These are phyloP conservation scores for Smittia sp. DNA, from an alignment of 2,888 invertebrate species.

Conservation along the genomic window DNA sequence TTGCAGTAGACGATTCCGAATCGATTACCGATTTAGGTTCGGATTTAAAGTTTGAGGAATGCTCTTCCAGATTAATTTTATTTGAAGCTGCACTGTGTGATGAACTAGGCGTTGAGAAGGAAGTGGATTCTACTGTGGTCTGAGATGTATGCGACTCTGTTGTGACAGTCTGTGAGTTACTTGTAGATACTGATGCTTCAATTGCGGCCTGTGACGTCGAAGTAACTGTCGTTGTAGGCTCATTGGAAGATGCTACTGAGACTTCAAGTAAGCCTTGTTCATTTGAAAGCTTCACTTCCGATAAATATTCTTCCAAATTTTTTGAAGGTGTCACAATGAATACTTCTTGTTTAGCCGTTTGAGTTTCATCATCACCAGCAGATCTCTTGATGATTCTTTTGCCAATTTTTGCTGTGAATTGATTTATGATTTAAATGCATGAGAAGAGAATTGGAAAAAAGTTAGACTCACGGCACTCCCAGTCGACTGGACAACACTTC, in stretches of 20 bases:
- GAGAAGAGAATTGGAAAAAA: not conserved
- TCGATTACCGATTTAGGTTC: no score
- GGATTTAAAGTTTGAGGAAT: no score
- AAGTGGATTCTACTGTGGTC: no score
- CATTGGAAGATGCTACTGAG: not conserved
- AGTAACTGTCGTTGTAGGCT: not conserved
- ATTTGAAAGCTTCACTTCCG: not conserved
- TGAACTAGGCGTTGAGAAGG: no score
- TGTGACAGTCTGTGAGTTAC: no score
- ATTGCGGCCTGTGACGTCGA: not conserved
- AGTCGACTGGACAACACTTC: conserved; percentile 40
- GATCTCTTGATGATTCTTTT: conserved; percentile 30
- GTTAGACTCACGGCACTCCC: conserved; percentile 28
- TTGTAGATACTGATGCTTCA: no score
- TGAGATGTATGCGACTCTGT: no score
- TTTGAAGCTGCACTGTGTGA: no score
- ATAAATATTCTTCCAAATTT: not conserved
- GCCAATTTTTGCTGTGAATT: not conserved
- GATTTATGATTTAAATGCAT: conserved; percentile 22
- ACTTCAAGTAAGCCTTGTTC: not conserved
- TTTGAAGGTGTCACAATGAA: conserved; percentile 20
- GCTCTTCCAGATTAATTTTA: no score
- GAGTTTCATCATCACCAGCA: conserved; percentile 2
- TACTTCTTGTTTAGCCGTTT: not conserved
- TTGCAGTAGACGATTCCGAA: no score